Conservation (phyloP, 2,888 invertebrate species). For the Podotricha telesiphe region DNA sequence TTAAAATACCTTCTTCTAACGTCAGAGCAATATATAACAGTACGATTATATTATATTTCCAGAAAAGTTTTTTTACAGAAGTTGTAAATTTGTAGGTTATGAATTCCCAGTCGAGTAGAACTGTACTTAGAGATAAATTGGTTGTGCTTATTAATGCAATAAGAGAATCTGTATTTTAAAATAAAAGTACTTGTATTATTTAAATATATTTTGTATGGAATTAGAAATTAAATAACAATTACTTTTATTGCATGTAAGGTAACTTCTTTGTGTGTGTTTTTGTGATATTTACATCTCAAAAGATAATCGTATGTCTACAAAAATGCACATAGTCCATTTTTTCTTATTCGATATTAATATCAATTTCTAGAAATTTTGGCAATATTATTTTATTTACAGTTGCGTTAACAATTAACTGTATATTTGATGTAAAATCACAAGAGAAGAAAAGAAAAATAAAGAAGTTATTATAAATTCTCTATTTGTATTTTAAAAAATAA, state of each 20-base stretch:
- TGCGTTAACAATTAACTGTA: too few species aligned
- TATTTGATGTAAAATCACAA: too few species aligned
- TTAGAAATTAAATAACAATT: background rate
- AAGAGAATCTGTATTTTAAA: background rate
- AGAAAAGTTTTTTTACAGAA: background rate
- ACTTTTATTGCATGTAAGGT: background rate
- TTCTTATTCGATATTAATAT: too few species aligned
- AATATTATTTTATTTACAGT: too few species aligned
- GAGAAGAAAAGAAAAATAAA: too few species aligned
- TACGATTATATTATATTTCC: background rate
- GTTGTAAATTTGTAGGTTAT: constrained; percentile 30
- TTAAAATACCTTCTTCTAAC: background rate
- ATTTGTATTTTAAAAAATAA: too few species aligned
- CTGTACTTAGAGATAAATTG: background rate
- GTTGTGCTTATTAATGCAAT: background rate
- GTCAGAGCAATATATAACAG: background rate
- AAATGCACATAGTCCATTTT: too few species aligned
- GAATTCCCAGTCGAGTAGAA: background rate
- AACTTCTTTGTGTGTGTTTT: too few species aligned
- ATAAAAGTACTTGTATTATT: background rate
- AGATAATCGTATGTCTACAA: too few species aligned
- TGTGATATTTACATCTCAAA: too few species aligned
- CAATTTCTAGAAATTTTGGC: too few species aligned
- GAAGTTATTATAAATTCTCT: too few species aligned
- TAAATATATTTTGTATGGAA: background rate